A percentile compares a stretch with the other conserved stretches of the same genome.
phyloP scores from a whole-genome alignment of 2,113 vertebrate genomes.

The Crotalus horridus region DNA sequence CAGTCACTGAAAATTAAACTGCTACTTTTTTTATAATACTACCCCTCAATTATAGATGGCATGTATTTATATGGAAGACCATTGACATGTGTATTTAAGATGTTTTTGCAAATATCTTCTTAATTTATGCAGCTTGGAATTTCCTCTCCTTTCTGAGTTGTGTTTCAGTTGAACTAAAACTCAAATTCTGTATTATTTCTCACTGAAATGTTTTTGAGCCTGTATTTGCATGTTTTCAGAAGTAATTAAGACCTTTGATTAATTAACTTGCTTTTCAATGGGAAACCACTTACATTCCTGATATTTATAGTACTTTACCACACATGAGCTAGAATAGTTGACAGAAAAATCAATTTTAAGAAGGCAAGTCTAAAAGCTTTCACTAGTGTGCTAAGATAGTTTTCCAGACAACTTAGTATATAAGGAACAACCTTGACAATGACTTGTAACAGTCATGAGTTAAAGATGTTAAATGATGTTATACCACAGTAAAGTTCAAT shows the following conservation, averaged over 20 bases:
- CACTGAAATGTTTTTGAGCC: not conserved
- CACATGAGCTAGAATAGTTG: not conserved
- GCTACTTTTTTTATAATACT: not conserved
- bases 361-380: not conserved
- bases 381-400: not conserved
- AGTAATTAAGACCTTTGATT: not conserved
- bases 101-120: not conserved
- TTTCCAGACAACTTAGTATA: not conserved
- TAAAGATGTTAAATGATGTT: not conserved
- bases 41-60: not conserved
- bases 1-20: no score
- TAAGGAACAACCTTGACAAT: not conserved
- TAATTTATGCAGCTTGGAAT: not conserved
- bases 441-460: not conserved
- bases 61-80: not conserved
- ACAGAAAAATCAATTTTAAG: conserved; percentile 1
- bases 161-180: not conserved
- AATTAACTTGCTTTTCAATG: not conserved
- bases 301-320: not conserved
- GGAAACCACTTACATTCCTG: not conserved
- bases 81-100: not conserved
- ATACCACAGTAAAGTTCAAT: not conserved
- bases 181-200: not conserved
- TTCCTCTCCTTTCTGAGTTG: not conserved
- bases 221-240: not conserved